Percentiles rank a stretch among this genome's conserved stretches.
Conservation (phyloP, 2,888 invertebrate genomes). For the Hermaeophaga mercurialis region DNA sequence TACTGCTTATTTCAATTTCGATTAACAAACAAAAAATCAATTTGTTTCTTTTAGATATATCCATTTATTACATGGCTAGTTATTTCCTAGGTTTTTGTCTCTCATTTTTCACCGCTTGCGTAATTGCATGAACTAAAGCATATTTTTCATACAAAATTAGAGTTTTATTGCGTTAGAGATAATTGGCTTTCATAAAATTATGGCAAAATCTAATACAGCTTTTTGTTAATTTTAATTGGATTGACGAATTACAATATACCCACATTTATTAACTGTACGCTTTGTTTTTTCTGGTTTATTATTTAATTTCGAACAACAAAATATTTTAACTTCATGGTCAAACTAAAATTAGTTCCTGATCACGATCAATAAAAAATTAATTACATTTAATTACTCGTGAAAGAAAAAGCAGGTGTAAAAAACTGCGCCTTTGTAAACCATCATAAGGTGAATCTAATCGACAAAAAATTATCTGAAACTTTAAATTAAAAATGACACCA, state of each 20-base stretch:
- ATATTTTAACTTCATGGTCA: slow-evolving; percentile 45
- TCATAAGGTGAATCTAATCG: too few species aligned
- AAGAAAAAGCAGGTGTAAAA: slow-evolving; percentile 14
- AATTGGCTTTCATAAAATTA: slow-evolving; percentile 35
- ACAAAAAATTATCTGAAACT: too few species aligned
- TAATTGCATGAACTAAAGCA: slow-evolving; percentile 10
- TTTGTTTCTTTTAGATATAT: slow-evolving; percentile 22
- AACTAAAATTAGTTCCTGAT: slow-evolving; percentile 45
- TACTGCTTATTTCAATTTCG: slow-evolving; percentile 23
- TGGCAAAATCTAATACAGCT: slow-evolving; percentile 24
- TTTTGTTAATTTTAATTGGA: slow-evolving; percentile 21
- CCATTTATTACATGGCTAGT: slow-evolving; percentile 17
- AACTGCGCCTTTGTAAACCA: too few species aligned
- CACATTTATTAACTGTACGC: slow-evolving; percentile 32
- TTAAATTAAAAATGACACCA: too few species aligned
- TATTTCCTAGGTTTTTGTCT: slow-evolving; percentile 23
- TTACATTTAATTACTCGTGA: slow-evolving; percentile 14
- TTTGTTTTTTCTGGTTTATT: slow-evolving; percentile 30
- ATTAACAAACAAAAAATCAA: slow-evolving; percentile 18
- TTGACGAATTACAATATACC: slow-evolving; percentile 25
- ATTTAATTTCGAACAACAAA: slow-evolving; percentile 41
- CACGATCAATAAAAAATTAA: slow-evolving; percentile 44
- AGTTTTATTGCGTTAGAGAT: slow-evolving; percentile 27
- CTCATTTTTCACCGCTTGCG: slow-evolving; percentile 16
- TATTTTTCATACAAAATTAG: slow-evolving; percentile 25